Base-by-base conservation (phyloP, 1,140 invertebrate species). In the Cheumatopsyche charites region DNA sequence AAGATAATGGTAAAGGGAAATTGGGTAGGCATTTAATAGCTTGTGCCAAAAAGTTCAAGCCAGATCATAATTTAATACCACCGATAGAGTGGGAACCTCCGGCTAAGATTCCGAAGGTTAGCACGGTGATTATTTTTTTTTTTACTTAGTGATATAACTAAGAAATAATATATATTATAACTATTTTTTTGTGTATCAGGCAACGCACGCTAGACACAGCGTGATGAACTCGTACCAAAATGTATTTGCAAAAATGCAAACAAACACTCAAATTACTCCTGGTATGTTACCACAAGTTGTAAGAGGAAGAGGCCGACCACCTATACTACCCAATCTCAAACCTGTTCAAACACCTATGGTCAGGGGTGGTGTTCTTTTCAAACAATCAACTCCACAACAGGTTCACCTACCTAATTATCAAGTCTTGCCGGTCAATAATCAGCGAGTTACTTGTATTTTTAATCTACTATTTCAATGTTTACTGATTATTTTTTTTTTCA, bases 1-100 rank as follows among this genome's bases (percentile, higher is more conserved):
- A 98, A 80, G 94, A 96, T 77, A 96, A 95, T 79, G 92, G 94
- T 68, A 97, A 97, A 82, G 92, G 92, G n/a, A 96, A 97, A 84
- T 82, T 97, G 62, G 94, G 91, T 0, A 86, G 94, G 15, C 96
- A 98, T 85, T 87, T 92, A 71, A 86, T 92, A n/a, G 90, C 94
- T 2, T 98, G 96, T 83, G 87, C 89, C 15, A 96, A 96, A 82
- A 94, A 95, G 80, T 97, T 96, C 81, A 90, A 93, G 80, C 90
- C 92, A 0, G 94, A 95, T 67, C 84, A 89, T 26, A 96, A 96
- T 80, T 78, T 95, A 73, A 90, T 92, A 73, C 94, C 95, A 4
- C 89, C 93, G 0, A 82, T 89, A 7, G 94, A 96, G 79, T 96
- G 94, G 92, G 94, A 96, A 79, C 93, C 93, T 0, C 94, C 95